A percentile compares a stretch with the other conserved stretches of the same genome.
Conservation (phyloP, 1,140 invertebrate genomes). For the Notospermus geniculatus region DNA sequence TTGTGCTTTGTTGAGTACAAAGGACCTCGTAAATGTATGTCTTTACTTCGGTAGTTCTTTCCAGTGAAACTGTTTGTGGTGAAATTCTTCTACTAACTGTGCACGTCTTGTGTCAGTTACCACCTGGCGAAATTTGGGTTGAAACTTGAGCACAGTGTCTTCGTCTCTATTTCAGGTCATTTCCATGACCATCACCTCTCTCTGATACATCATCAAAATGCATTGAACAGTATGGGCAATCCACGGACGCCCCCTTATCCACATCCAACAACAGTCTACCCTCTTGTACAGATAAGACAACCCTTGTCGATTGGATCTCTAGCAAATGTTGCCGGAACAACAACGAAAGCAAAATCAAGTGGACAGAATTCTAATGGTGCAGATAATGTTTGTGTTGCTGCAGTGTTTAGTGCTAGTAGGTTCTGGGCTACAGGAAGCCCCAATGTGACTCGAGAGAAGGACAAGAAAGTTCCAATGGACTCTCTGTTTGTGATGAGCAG, state of each 20-base stretch:
- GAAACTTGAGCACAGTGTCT: no score
- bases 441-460: constrained; percentile 45
- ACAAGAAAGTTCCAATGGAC: constrained; percentile 64
- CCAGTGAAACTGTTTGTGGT: no score
- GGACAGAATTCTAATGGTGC: constrained; percentile 20
- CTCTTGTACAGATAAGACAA: constrained; percentile 83
- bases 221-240: constrained; percentile 59
- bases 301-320: constrained; percentile 54
- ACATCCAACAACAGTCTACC: constrained; percentile 72
- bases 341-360: neutral
- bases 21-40: no score
- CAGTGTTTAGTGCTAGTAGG: constrained; percentile 73
- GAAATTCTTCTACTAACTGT: no score
- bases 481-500: constrained; percentile 88
- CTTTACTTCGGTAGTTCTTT: no score
- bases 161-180: constrained; percentile 12
- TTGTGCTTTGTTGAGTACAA: no score
- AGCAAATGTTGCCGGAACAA: constrained; percentile 13
- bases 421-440: constrained; percentile 67
- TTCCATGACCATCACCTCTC: constrained; percentile 56
- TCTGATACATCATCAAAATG: constrained; percentile 76
- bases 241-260: constrained; percentile 86
- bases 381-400: constrained; percentile 67
- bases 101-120: no score
- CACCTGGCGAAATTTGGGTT: no score